Base-by-base conservation (phyloP, 35 echinoderm and acorn worm genomes). In the Ptychodera flava region DNA sequence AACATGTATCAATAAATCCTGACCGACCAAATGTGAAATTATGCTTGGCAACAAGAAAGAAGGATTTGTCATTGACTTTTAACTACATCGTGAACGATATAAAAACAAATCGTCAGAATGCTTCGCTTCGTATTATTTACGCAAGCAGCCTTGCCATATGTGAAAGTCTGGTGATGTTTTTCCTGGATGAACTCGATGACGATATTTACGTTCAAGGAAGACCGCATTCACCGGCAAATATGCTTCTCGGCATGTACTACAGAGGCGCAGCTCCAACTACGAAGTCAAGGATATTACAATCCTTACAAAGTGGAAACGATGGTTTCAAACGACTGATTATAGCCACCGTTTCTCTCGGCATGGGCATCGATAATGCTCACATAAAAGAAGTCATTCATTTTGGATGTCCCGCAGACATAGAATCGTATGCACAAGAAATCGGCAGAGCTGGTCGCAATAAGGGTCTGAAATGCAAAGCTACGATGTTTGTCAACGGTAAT, bases 341-440 rank as follows among this genome's bases (percentile, higher is more conserved):
- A 30, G 85, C 85, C 76, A 86, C 85, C 33, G 52, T 75, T 77
- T 29, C 85, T 77, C 76, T 86, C 0, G 85, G 32, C 31, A 86
- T 86, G 85, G 85, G 85, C 33, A 35, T 86, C 22, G 77, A 86
- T 64, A 86, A 32, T 28, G 38, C 52, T 31, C 33, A 76, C 78
- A 86, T 86, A 6, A 38, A 32, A 30, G 77, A 75, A 78, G 76
- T 86, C 27, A 77, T 86, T 33, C 85, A 86, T 76, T 86, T 78
- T 78, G 31, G 28, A 15, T 31, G 52, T 34, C 38, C 85, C 52
- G 32, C 16, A 31, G 36, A 86, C 36, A 86, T 86, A 27, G 85
- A 78, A 64, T 32, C 38, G 31, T 86, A 86, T 75, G 77, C 77
- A 32, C 38, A 86, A 86, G 85, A 86, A 36, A 86, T 86, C 35